Evolutionary conservation across 1,140 invertebrate species (phyloP), one percentile per base, ranked within the genome.

Genomic region (Drosophila prosaltans): DNA sequence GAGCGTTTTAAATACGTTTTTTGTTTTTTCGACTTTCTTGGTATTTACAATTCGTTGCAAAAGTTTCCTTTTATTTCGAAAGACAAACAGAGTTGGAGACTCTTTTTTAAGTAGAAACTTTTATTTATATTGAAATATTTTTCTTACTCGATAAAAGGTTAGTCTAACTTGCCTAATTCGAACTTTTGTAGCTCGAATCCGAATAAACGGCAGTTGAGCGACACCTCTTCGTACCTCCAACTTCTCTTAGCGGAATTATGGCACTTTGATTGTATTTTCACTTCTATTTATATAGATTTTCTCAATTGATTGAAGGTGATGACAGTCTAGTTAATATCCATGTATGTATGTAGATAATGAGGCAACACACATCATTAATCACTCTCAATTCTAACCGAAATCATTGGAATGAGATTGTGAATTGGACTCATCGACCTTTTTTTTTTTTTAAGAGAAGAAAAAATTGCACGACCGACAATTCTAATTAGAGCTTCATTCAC

Each of bases 401-500:
- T 62, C 65, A 63, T 69, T 16, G 30, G 32, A 36, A 6, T 59
- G 21, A 21, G 57, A 26, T 61, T 54, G 45, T 67, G 72, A 88
- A 67, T 79, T 58, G 72, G 62, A 69, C 48, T 73, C 76, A 77
- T 61, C 60, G 72, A 77, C 45, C 79, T 32, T 70, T 72, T 69
- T 61, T 69, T 61, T 69, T 63, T 3, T 16, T 16, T 30, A 36
- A 36, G 32, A 36, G 6, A 36, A 36, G 6, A 9, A 68, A 77
- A 45, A 66, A 41, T 72, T 45, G 69, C 79, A 69, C 74, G 66
- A 71, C 65, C 58, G 45, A 66, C 80, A 78, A 88, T 88, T 88
- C 84, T 89, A 89, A 89, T 89, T 89, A 84, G 85, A 72, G 78
- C 81, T 75, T 51, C 26, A 51, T 51, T 51, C 45, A 89, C 89